Evolutionary conservation across 2,797 vertebrate species (phyloP).

Genomic region (Podarcis lilfordi): DNA sequence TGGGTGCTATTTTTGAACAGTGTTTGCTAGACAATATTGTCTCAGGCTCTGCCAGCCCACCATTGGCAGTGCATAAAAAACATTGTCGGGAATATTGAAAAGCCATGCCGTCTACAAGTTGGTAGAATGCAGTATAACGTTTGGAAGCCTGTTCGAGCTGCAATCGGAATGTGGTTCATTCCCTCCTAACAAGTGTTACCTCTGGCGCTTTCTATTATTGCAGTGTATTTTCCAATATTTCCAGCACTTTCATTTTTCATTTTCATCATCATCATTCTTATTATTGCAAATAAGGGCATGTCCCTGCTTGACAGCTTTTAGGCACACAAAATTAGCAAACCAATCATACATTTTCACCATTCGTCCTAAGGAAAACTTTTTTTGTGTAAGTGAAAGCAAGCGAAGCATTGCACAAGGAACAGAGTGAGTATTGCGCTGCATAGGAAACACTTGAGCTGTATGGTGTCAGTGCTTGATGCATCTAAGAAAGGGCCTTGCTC

Average conservation of each 20-base stretch:
- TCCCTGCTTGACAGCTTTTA: constrained; percentile 9
- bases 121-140: not conserved
- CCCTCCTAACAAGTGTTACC: not conserved
- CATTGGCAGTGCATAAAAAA: not conserved
- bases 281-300: not conserved
- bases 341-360: not conserved
- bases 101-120: not conserved
- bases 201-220: not conserved
- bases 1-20: constrained; percentile 11
- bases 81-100: not conserved
- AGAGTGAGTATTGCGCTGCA: not conserved
- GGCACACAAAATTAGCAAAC: not conserved
- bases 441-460: not conserved
- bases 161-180: not conserved
- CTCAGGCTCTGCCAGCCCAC: not conserved
- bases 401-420: not conserved
- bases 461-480: not conserved
- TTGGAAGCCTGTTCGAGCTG: not conserved
- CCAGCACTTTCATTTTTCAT: not conserved
- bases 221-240: not conserved
- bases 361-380: not conserved
- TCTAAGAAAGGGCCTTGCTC: not conserved
- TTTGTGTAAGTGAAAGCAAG: constrained; percentile 6
- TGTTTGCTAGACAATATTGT: not conserved
- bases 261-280: not conserved